Conservation (phyloP, 2,888 invertebrate genomes). For the Amaurobius ferox region DNA sequence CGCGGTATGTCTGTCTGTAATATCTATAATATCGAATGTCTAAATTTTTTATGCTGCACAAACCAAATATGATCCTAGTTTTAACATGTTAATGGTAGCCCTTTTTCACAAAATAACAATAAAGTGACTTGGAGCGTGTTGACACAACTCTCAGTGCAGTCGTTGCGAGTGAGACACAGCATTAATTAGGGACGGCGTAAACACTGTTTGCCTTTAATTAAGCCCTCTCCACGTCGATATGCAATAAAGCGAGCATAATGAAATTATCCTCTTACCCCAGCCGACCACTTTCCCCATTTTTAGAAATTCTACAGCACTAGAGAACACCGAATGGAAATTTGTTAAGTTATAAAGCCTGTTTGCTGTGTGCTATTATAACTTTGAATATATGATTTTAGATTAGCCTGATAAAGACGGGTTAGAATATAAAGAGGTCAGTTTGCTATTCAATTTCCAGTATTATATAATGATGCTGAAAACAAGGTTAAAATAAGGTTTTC, state of each 20-base stretch:
- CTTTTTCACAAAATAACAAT: conserved; percentile 4
- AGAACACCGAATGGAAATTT: no score
- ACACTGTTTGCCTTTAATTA: conserved; percentile 30
- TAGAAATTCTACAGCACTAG: not conserved
- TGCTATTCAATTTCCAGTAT: no score
- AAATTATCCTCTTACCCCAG: conserved; percentile 13
- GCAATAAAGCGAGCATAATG: conserved; percentile 22
- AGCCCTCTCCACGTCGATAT: conserved; percentile 13
- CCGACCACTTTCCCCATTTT: not conserved
- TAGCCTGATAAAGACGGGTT: no score
- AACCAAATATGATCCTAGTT: not conserved
- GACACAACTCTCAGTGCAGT: conserved; percentile 15
- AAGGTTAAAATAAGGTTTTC: no score
- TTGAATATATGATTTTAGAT: no score
- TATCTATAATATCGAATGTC: no score
- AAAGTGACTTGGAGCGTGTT: not conserved
- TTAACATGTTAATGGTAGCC: not conserved
- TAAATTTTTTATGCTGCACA: no score
- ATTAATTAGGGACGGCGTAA: conserved; percentile 1
- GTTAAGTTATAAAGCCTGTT: no score
- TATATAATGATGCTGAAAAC: no score
- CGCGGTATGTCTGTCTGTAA: no score
- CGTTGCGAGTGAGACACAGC: not conserved
- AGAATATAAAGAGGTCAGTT: no score
- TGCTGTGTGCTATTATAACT: no score